Percentiles rank a stretch among this genome's conserved stretches.
phyloP scores from a whole-genome alignment of 2,113 vertebrate species.

The Felis chaus region DNA sequence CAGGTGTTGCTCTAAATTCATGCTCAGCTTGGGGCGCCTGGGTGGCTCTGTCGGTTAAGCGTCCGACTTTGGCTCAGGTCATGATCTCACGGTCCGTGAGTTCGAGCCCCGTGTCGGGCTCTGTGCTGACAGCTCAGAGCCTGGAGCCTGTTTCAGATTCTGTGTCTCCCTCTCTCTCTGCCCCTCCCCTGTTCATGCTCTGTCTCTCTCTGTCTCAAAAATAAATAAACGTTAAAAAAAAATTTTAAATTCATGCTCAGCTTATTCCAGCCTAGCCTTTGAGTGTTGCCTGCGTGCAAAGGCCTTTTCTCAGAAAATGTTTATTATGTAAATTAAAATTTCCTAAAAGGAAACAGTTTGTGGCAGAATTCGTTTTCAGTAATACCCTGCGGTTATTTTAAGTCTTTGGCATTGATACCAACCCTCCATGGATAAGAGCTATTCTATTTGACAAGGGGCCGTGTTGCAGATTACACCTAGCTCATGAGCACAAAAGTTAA shows the following conservation, averaged over 20 bases:
- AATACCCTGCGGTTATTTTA: neutral
- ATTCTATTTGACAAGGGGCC: constrained; percentile 30
- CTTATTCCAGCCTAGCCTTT: neutral
- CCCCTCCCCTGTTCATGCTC: no score
- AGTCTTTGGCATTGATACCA: neutral
- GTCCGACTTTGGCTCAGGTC: no score
- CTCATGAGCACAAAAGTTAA: constrained; percentile 71
- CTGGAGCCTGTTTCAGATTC: no score
- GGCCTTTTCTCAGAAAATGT: constrained; percentile 44
- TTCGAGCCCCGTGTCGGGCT: no score
- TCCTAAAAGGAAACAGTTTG: constrained; percentile 23
- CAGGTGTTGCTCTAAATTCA: constrained; percentile 64
- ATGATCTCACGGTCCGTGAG: no score
- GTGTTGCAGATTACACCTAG: constrained; percentile 49
- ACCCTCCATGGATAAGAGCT: constrained; percentile 33
- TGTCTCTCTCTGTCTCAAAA: no score
- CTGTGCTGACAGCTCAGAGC: no score
- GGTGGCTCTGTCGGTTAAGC: no score
- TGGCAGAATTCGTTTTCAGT: neutral
- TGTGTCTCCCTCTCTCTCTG: no score
- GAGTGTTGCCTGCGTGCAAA: constrained; percentile 10
- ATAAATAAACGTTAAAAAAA: no score
- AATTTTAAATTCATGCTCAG: constrained; percentile 1
- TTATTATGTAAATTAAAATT: constrained; percentile 40
- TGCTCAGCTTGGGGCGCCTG: neutral